Conservation (phyloP, 2,797 vertebrate species). For the Ispidina picta region DNA sequence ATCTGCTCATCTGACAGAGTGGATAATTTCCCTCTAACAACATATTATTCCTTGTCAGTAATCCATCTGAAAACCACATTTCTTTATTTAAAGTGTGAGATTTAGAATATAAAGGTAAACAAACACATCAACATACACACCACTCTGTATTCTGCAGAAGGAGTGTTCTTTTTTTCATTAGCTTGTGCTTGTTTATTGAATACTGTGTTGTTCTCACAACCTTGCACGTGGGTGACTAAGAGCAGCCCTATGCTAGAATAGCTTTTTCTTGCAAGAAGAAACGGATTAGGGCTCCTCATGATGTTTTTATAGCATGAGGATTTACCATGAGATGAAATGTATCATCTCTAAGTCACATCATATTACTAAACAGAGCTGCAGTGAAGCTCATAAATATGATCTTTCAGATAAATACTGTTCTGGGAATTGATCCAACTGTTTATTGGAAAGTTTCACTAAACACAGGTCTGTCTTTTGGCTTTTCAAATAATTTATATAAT, state of each 20-base stretch:
- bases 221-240: not conserved
- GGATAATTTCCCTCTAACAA: not conserved
- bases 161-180: not conserved
- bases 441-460: not conserved
- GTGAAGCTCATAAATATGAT: not conserved
- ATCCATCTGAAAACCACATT: not conserved
- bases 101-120: not conserved
- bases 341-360: not conserved
- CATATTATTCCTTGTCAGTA: not conserved
- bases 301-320: not conserved
- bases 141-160: not conserved
- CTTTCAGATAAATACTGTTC: conserved; percentile 4
- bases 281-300: not conserved
- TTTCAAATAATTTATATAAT: not conserved
- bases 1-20: not conserved
- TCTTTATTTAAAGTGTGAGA: not conserved
- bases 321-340: not conserved
- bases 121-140: not conserved
- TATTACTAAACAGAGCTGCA: not conserved
- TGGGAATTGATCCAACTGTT: not conserved
- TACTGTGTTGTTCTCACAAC: not conserved
- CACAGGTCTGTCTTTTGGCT: not conserved
- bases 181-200: not conserved
- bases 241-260: not conserved
- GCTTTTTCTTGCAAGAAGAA: not conserved